Percentiles rank a stretch among this genome's conserved stretches.
phyloP scores from a whole-genome alignment of 2,113 vertebrate genomes.

The Thunnus maccoyii region DNA sequence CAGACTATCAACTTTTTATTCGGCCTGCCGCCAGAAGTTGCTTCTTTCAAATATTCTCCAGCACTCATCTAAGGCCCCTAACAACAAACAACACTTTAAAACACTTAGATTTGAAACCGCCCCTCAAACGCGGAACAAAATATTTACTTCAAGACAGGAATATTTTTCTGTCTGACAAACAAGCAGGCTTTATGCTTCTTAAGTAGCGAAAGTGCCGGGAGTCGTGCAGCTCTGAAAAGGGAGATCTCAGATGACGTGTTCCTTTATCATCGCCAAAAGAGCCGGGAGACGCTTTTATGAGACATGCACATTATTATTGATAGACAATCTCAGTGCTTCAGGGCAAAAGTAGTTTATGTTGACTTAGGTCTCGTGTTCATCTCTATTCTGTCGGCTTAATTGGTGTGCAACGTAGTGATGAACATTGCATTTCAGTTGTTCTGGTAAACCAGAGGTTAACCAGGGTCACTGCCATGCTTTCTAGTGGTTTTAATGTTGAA shows the following conservation, averaged over 20 bases:
- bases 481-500: constrained; percentile 29
- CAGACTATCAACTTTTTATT: constrained; percentile 76
- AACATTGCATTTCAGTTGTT: constrained; percentile 44
- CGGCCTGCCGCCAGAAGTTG: constrained; percentile 54
- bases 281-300: constrained; percentile 60
- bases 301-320: constrained; percentile 62
- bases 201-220: constrained; percentile 58
- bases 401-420: constrained; percentile 38
- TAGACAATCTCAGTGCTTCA: constrained; percentile 52
- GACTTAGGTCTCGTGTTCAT: constrained; percentile 52
- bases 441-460: constrained; percentile 49
- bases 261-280: constrained; percentile 56
- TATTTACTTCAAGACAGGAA: constrained; percentile 60
- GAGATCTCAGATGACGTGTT: constrained; percentile 51
- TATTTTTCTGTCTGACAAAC: constrained; percentile 44
- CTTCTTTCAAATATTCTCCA: constrained; percentile 57
- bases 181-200: constrained; percentile 38
- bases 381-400: constrained; percentile 49
- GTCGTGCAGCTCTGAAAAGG: constrained; percentile 57
- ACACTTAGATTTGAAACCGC: constrained; percentile 63
- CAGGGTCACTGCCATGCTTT: constrained; percentile 43
- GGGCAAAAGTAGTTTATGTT: constrained; percentile 56
- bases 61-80: constrained; percentile 48
- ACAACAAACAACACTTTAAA: constrained; percentile 71
- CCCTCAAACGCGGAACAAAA: constrained; percentile 54